Percentiles rank a stretch among this genome's conserved stretches.
Conservation (phyloP, 2,888 invertebrate genomes). For the Dolichopus griseipennis region DNA sequence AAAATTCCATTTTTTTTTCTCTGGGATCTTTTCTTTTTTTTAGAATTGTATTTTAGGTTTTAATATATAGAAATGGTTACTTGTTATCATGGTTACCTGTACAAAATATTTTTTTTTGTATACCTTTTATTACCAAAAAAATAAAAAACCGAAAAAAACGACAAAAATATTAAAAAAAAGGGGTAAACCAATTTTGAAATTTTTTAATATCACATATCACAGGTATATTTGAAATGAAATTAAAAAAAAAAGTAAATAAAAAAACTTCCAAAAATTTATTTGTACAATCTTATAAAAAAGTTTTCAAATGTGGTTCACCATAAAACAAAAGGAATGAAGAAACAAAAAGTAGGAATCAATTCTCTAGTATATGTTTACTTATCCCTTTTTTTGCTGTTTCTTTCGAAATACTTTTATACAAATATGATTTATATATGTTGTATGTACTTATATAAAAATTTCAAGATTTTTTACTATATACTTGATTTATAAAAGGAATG, state of each 20-base stretch:
- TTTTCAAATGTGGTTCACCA: not conserved
- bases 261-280: not conserved
- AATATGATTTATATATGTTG: too few relatives aligned
- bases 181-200: not conserved
- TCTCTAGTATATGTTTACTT: too few relatives aligned
- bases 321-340: not conserved
- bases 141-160: too few relatives aligned
- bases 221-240: not conserved
- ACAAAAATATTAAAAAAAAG: not conserved
- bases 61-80: not conserved
- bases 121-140: too few relatives aligned
- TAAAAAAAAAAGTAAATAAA: too few relatives aligned
- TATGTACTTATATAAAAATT: too few relatives aligned
- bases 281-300: not conserved
- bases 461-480: too few relatives aligned
- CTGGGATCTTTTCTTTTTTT: not conserved
- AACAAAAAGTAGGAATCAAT: not conserved
- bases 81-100: not conserved
- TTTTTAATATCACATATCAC: conserved; percentile 1
- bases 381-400: too few relatives aligned
- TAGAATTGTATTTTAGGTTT: not conserved
- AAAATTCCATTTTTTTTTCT: not conserved
- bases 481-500: too few relatives aligned
- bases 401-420: too few relatives aligned
- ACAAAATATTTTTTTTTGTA: too few relatives aligned